Evolutionary conservation across 2,113 vertebrate genomes (phyloP).

Genomic region (Scophthalmus maximus): DNA sequence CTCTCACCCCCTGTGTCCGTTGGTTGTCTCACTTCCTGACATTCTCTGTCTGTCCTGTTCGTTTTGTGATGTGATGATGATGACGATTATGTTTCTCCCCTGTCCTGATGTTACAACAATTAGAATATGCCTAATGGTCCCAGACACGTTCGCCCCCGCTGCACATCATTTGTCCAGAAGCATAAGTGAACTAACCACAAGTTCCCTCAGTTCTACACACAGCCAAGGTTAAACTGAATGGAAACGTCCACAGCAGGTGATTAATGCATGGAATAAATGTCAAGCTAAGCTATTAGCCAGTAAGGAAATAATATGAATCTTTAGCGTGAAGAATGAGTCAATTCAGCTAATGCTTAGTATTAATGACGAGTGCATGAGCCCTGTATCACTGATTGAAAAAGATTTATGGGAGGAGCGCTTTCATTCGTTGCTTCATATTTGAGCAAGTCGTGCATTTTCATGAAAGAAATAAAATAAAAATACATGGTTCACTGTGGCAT

Average conservation of each 20-base stretch:
- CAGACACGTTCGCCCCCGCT: too few relatives aligned
- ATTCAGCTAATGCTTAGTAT: constrained; percentile 43
- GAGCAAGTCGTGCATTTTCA: not conserved
- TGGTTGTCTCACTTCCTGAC: not conserved
- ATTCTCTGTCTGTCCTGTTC: too few relatives aligned
- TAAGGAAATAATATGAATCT: constrained; percentile 58
- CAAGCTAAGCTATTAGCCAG: constrained; percentile 62
- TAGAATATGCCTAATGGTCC: too few relatives aligned
- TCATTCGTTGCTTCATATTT: not conserved
- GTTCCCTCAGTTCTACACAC: constrained; percentile 22
- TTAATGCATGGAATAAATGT: constrained; percentile 60
- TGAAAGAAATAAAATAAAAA: not conserved
- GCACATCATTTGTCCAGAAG: not conserved
- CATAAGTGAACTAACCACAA: not conserved
- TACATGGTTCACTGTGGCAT: not conserved
- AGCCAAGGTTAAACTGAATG: constrained; percentile 62
- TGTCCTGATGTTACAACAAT: too few relatives aligned
- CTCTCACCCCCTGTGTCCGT: too few relatives aligned
- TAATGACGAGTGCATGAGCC: constrained; percentile 27
- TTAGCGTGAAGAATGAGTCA: constrained; percentile 62
- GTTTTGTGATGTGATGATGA: too few relatives aligned
- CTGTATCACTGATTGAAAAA: not conserved
- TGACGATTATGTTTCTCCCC: too few relatives aligned
- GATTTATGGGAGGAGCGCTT: constrained; percentile 17
- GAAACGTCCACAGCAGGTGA: constrained; percentile 54